Conservation (phyloP, 2,888 invertebrate species). For the Drosophila antonietae region DNA sequence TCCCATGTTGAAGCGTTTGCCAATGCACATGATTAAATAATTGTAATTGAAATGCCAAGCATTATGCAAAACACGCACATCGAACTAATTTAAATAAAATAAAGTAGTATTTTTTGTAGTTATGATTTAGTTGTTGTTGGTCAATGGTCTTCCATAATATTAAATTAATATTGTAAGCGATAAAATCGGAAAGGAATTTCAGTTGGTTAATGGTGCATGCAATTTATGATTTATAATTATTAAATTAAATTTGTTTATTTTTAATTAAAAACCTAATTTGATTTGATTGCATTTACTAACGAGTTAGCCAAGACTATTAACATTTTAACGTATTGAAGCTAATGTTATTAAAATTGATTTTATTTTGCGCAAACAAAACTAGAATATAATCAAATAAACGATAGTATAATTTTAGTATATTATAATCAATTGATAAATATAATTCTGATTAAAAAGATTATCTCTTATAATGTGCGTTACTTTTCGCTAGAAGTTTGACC, state of each 20-base stretch:
- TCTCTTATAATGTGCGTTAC: background rate
- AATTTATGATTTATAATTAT: conserved; percentile 16
- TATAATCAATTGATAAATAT: conserved; percentile 8
- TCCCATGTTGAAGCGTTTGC: conserved; percentile 16
- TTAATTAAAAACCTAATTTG: conserved; percentile 14
- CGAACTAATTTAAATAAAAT: conserved; percentile 39
- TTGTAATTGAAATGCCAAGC: conserved; percentile 44
- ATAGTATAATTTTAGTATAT: conserved; percentile 8
- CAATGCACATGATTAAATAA: conserved; percentile 28
- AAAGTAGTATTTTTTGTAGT: conserved; percentile 15
- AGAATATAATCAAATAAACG: conserved; percentile 17
- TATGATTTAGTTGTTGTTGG: conserved; percentile 35
- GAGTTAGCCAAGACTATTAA: conserved; percentile 12
- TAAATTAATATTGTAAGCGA: conserved; percentile 8
- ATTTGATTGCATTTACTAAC: conserved; percentile 33
- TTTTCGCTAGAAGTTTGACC: background rate
- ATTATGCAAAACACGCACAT: conserved; percentile 77
- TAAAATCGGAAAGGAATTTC: conserved; percentile 8
- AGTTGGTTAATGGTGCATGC: conserved; percentile 45
- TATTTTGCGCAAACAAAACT: background rate
- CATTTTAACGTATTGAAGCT: conserved; percentile 23
- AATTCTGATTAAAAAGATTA: background rate
- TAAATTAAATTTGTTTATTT: conserved; percentile 8
- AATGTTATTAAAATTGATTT: conserved; percentile 11
- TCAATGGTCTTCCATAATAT: conserved; percentile 28